These are phyloP conservation scores for Polypterus bichir DNA, from an alignment of 2,113 vertebrate genomes.

Conservation along the genomic window DNA sequence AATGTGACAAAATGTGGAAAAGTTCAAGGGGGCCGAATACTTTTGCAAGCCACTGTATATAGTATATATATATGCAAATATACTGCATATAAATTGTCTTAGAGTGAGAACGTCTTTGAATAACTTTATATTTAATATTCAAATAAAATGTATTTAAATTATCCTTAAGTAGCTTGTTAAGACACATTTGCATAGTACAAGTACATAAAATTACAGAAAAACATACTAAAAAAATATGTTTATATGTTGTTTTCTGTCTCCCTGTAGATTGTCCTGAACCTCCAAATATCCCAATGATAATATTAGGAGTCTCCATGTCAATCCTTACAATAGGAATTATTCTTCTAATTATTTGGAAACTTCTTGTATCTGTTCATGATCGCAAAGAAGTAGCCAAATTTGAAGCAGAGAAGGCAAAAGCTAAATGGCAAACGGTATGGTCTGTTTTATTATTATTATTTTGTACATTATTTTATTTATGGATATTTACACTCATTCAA, in stretches of 20 bases:
- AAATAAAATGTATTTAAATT: no score
- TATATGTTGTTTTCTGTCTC: conserved; percentile 20
- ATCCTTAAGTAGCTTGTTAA: no score
- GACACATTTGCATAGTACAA: no score
- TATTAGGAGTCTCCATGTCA: conserved; percentile 77
- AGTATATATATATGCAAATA: no score
- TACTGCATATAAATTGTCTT: no score
- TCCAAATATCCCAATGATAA: conserved; percentile 78
- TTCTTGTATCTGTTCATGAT: conserved; percentile 84
- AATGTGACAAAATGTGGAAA: no score
- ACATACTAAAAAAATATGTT: not conserved
- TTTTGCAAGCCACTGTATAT: no score
- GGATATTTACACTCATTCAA: not conserved
- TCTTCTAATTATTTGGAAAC: conserved; percentile 81
- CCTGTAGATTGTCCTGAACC: conserved; percentile 68
- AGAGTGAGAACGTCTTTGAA: no score
- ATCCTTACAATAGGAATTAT: conserved; percentile 77
- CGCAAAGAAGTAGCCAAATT: conserved; percentile 93
- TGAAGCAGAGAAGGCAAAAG: conserved; percentile 83
- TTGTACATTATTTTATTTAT: no score
- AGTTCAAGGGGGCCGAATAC: no score
- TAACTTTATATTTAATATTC: no score
- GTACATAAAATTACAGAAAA: no score
- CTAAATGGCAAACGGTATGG: conserved; percentile 86
- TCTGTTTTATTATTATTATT: not conserved